Base-by-base conservation (phyloP, 2,797 vertebrate genomes). In the Pelodytes ibericus region DNA sequence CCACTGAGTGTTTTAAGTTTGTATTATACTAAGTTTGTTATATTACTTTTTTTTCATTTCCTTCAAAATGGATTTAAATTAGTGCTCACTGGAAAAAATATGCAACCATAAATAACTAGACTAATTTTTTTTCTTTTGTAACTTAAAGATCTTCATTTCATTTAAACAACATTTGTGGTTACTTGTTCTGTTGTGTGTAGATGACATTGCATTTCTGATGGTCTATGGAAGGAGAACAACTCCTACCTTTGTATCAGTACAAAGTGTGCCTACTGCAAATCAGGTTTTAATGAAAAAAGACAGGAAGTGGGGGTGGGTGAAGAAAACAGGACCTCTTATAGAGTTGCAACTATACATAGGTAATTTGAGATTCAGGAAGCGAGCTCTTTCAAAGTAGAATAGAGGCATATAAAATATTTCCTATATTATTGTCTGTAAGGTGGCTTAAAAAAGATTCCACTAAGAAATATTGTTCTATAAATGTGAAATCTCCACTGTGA, bases 281-380 rank as follows among this genome's bases (percentile, higher is more conserved):
- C 87, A 89, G 86, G 82, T 86, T 88, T 88, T 94, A 94, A 95
- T 91, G 90, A 92, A 94, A 85, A 90, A 84, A 81, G 89, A 89
- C 92, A 94, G 93, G 93, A 95, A 94, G 90, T 84, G 81, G 90
- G 88, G 91, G 92, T 87, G 86, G 90, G 89, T 87, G 85, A 86
- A 72, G 80, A 92, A 72, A 53, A 88, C 89, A 91, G 91, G 89
- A 91, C 90, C 88, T 90, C 90, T 93, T 93, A 93, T 92, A 71
- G 82, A 89, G 85, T 81, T 90, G 88, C 89, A 81, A 61, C 68
- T 83, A 79, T 76, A 81, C 49, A 84, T 47, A 87, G 83, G 80
- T 87, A 94, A 93, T 88, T 85, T 82, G 87, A 89, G 87, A 83
- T 87, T 78, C 82, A 88, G 88, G 88, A 93, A 91, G 85, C 88